Percentiles rank a stretch among this genome's conserved stretches.
These are phyloP conservation scores for Proisotoma minuta DNA, from an alignment of 2,888 invertebrate species.

Conservation along the genomic window DNA sequence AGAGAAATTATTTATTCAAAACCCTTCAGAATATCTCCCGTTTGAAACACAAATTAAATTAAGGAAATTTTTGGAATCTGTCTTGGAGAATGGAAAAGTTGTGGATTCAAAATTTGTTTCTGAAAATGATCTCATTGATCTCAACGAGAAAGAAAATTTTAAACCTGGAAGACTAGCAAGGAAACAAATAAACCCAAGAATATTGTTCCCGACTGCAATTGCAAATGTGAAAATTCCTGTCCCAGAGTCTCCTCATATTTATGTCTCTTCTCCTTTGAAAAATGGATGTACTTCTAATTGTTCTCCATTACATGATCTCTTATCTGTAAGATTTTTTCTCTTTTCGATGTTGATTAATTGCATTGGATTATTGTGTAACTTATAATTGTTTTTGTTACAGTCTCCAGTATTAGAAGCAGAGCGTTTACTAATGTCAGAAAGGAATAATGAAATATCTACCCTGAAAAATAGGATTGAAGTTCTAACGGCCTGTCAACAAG, in stretches of 20 bases:
- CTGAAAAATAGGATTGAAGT: constrained; percentile 1
- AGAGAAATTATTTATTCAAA: constrained; percentile 15
- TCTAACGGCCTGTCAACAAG: constrained; percentile 12
- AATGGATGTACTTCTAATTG: neutral
- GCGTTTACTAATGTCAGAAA: constrained; percentile 12
- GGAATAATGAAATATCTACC: constrained; percentile 14
- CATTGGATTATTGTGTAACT: neutral
- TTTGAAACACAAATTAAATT: constrained; percentile 16
- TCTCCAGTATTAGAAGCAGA: constrained; percentile 14
- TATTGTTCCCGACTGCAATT: constrained; percentile 10
- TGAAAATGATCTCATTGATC: neutral
- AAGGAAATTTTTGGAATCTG: constrained; percentile 21
- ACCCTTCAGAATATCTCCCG: constrained; percentile 16
- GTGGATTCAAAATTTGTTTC: constrained; percentile 1
- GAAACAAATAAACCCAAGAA: constrained; percentile 1
- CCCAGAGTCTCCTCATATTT: constrained; percentile 26
- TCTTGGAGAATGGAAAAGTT: constrained; percentile 22
- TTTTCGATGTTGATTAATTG: neutral
- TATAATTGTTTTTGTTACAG: neutral
- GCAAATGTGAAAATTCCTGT: neutral
- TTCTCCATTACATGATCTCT: constrained; percentile 2
- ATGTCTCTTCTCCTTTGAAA: constrained; percentile 19
- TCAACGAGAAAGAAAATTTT: neutral
- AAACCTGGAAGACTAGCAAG: neutral
- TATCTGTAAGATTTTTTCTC: neutral